Evolutionary conservation across 2,113 vertebrate genomes (phyloP), one percentile per base, ranked within the genome.

Genomic region (Elanoides forficatus): DNA sequence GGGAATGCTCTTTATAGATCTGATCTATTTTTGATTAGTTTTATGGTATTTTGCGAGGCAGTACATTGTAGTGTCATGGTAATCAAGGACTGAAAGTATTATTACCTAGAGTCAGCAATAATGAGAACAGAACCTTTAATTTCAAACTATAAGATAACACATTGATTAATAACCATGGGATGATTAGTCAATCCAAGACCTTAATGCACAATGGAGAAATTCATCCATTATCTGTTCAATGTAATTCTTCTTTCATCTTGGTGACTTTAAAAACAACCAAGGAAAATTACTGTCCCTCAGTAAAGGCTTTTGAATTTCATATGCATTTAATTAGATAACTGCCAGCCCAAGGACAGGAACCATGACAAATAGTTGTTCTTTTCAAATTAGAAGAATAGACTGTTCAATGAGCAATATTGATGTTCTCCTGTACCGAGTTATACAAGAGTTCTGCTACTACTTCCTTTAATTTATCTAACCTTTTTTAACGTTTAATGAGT

Each of bases 271-370:
- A 98, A 98, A 98, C 96, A 98, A 98, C 80, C 83, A 87, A 95
- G 73, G 98, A 98, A 98, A 98, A 98, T 98, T 96, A 98, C 97
- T 97, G 95, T 96, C 97, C 97, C 97, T 98, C 94, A 92, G 92
- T 97, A 96, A 98, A 98, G 96, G 93, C 97, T 98, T 98, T 97
- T 98, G 98, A 98, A 98, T 98, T 98, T 98, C 98, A 98, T 97
- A 98, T 98, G 98, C 96, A 97, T 98, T 98, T 98, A 98, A 98
- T 98, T 98, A 98, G 98, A 97, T 98, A 97, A 97, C 96, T 98
- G 98, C 95, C 98, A 98, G 95, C 92, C 97, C 97, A 97, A 98
- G 96, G 97, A 98, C 93, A 87, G 96, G 95, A 97, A 97, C 95
- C 97, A 98, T 97, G 98, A 98, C 98, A 98, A 98, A 98, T 97